Conservation (phyloP, 1,140 invertebrate genomes). For the Drosophila bocki region DNA sequence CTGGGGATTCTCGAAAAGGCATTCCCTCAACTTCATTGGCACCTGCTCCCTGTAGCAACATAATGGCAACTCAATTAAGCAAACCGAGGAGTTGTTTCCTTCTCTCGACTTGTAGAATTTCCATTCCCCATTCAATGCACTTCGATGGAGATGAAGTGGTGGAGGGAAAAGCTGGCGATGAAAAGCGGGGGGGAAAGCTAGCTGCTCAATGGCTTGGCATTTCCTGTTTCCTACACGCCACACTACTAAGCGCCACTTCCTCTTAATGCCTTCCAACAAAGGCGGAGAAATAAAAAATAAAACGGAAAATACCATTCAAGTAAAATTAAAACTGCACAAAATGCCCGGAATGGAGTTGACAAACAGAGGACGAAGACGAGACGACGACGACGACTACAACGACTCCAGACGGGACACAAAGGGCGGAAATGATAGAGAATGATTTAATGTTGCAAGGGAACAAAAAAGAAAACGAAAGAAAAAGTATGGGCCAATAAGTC, state of each 20-base stretch:
- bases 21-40: conserved; percentile 32
- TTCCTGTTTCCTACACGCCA: conserved; percentile 77
- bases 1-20: conserved; percentile 8
- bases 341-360: conserved; percentile 58
- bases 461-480: neutral
- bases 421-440: conserved; percentile 79
- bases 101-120: conserved; percentile 56
- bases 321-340: conserved; percentile 78
- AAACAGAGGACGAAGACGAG: conserved; percentile 21
- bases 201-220: conserved; percentile 53
- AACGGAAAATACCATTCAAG: conserved; percentile 59
- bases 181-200: neutral
- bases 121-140: conserved; percentile 65
- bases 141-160: conserved; percentile 17
- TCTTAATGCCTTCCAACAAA: conserved; percentile 49
- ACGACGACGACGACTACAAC: neutral
- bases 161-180: neutral
- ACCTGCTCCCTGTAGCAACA: conserved; percentile 47
- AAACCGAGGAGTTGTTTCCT: conserved; percentile 70
- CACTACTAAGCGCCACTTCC: conserved; percentile 66
- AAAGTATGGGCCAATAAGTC: conserved; percentile 38
- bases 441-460: conserved; percentile 70
- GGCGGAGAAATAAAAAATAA: conserved; percentile 18
- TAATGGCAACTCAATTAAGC: conserved; percentile 81
- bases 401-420: conserved; percentile 58